Conservation (phyloP, 2,888 invertebrate genomes). For the Pteria penguin region DNA sequence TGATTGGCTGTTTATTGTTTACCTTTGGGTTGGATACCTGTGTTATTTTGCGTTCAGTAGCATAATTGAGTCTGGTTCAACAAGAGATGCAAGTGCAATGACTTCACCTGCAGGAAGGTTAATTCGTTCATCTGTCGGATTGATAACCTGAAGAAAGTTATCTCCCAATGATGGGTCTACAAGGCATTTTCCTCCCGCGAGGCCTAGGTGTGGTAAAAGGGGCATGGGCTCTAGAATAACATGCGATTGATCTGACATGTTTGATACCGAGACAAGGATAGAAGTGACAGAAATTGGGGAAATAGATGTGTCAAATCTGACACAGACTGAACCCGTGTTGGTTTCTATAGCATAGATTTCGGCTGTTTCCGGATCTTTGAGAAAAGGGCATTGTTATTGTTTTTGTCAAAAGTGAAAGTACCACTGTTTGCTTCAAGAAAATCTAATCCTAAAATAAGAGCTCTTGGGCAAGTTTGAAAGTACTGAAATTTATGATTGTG, state of each 20-base stretch:
- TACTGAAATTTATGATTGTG: slow-evolving; percentile 11
- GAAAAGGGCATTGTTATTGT: background rate
- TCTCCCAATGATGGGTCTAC: background rate
- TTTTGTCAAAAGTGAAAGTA: background rate
- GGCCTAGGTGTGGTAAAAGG: background rate
- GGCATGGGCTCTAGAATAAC: slow-evolving; percentile 5
- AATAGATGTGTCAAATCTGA: background rate
- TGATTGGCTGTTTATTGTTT: too few species aligned
- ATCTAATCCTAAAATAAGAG: slow-evolving; percentile 21
- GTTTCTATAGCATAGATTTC: slow-evolving; percentile 7
- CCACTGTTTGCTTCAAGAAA: slow-evolving; percentile 22
- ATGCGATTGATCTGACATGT: background rate
- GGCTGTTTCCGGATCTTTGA: background rate
- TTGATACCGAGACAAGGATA: background rate
- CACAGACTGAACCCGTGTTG: slow-evolving; percentile 2
- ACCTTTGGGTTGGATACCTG: too few species aligned
- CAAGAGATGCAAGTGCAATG: background rate
- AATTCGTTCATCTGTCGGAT: background rate
- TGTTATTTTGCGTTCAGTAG: too few species aligned
- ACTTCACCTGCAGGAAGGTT: background rate
- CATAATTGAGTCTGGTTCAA: too few species aligned
- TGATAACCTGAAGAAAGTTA: background rate
- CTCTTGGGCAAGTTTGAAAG: slow-evolving; percentile 6
- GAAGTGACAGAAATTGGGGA: background rate
- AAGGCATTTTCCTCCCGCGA: slow-evolving; percentile 8